phyloP scores from a whole-genome alignment of 2,113 vertebrate species.

The Rhinopomastus cyanomelas region DNA sequence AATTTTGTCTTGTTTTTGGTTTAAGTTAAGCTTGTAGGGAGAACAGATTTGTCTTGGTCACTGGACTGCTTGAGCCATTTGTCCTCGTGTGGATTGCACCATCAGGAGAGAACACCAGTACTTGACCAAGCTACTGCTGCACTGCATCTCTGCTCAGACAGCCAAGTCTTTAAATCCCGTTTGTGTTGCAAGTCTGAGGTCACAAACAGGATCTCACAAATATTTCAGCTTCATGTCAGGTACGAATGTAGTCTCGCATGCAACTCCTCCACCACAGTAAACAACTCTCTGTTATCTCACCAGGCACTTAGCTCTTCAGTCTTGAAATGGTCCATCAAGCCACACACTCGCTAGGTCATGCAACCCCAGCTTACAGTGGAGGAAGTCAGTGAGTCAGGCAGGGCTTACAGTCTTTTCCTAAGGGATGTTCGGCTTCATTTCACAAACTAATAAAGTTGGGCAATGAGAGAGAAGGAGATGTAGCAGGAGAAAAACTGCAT shows the following conservation, averaged over 20 bases:
- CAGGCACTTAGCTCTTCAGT: neutral
- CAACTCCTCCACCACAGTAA: neutral
- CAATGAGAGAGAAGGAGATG: neutral
- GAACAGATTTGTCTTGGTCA: neutral
- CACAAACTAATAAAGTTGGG: neutral
- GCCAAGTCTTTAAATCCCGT: neutral
- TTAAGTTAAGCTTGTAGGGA: neutral
- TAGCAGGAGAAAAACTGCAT: neutral
- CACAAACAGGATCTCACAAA: neutral
- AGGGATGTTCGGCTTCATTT: conserved; percentile 8
- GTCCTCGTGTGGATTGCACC: neutral
- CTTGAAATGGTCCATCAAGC: neutral
- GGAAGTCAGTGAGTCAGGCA: neutral
- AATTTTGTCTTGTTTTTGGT: neutral
- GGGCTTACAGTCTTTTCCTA: neutral
- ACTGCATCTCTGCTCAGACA: neutral
- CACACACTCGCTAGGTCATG: accelerated
- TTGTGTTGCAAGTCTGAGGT: neutral
- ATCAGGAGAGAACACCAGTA: neutral
- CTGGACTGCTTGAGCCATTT: neutral
- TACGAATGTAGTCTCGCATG: neutral
- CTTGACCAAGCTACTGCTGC: neutral
- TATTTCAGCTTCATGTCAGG: neutral
- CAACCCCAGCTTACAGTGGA: neutral
- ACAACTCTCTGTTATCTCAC: neutral